Conservation (phyloP, 2,797 vertebrate genomes). For the Danio tinwini region DNA sequence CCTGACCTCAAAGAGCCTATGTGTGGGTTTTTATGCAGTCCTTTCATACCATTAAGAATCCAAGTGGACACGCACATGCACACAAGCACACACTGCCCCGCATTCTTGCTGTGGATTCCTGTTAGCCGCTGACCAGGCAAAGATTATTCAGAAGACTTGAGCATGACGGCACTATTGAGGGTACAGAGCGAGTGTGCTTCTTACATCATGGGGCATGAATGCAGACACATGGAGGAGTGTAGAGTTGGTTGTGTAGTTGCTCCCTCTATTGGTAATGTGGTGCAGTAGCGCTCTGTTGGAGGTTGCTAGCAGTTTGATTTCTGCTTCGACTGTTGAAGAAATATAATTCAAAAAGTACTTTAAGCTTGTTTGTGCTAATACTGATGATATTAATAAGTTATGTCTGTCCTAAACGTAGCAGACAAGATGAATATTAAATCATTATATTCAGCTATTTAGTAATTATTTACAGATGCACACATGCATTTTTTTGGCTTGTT, state of each 20-base stretch:
- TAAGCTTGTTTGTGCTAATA: neutral
- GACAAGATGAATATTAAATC: neutral
- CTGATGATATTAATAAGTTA: neutral
- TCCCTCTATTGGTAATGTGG: conserved; percentile 68
- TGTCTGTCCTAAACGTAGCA: neutral
- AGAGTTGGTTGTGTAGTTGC: conserved; percentile 40
- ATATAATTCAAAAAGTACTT: neutral
- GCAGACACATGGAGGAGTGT: neutral
- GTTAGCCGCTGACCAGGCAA: conserved; percentile 62
- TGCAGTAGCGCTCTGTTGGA: neutral
- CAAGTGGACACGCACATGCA: conserved; percentile 38
- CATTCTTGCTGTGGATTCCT: conserved; percentile 61
- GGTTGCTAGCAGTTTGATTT: neutral
- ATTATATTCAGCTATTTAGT: neutral
- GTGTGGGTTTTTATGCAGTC: conserved; percentile 63
- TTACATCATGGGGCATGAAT: conserved; percentile 60
- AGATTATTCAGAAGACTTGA: conserved; percentile 70
- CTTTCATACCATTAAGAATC: conserved; percentile 55
- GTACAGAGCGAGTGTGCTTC: conserved; percentile 57
- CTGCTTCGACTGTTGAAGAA: neutral
- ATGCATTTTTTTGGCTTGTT: neutral
- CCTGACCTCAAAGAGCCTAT: conserved; percentile 56
- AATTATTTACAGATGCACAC: neutral
- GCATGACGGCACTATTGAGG: conserved; percentile 61
- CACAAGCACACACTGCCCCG: conserved; percentile 61